A percentile compares a stretch with the other conserved stretches of the same genome.
Evolutionary conservation across 2,888 invertebrate genomes (phyloP).

Genomic region (Stictocephala bisonia): DNA sequence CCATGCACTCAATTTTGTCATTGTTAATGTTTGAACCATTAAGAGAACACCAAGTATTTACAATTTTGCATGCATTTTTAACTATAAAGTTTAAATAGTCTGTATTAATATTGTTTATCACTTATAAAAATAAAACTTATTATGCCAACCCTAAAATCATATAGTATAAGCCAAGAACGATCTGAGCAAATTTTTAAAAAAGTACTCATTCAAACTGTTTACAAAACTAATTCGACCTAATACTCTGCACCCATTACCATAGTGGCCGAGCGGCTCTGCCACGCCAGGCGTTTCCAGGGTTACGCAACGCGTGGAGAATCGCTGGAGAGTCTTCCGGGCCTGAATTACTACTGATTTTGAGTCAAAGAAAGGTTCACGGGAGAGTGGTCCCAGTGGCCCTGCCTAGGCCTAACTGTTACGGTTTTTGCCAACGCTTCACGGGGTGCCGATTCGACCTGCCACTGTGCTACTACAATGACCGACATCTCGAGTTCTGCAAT

Average conservation of each 20-base stretch:
- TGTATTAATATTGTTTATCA: too few relatives aligned
- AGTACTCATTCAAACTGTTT: too few relatives aligned
- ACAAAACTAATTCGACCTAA: too few relatives aligned
- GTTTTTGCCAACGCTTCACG: constrained; percentile 8
- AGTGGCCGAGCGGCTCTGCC: background rate
- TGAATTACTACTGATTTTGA: constrained; percentile 12
- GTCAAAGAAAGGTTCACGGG: constrained; percentile 32
- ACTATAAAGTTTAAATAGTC: too few relatives aligned
- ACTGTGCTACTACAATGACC: constrained; percentile 29
- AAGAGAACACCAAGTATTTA: too few relatives aligned
- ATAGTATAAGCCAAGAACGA: too few relatives aligned
- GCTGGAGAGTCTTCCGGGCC: constrained; percentile 17
- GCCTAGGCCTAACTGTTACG: constrained; percentile 26
- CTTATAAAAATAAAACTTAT: too few relatives aligned
- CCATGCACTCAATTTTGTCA: too few relatives aligned
- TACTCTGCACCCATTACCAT: constrained; percentile 25
- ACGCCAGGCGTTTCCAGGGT: background rate
- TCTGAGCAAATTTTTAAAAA: too few relatives aligned
- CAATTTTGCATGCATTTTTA: too few relatives aligned
- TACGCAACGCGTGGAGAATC: constrained; percentile 9
- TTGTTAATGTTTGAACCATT: too few relatives aligned
- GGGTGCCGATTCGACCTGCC: constrained; percentile 18
- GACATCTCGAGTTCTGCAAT: background rate
- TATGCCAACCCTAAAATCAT: too few relatives aligned
- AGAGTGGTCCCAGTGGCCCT: background rate